Evolutionary conservation across 1,140 invertebrate species (phyloP).

Genomic region (Cheumatopsyche charites): DNA sequence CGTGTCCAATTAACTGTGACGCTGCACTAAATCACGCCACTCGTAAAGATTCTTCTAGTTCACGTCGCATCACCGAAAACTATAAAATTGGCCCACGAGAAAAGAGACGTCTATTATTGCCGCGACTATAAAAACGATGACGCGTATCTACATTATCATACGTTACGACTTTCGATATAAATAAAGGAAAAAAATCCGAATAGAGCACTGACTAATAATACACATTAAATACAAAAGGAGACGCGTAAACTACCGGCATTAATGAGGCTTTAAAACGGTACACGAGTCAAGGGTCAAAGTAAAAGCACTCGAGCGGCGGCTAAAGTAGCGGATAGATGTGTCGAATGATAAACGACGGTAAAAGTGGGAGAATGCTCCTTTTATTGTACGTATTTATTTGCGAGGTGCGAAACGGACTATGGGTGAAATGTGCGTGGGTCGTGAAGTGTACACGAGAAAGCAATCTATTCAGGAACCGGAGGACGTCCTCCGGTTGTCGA

Average conservation of each 20-base stretch:
- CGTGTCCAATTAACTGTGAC: slow-evolving; percentile 22
- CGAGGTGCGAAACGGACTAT: too few species aligned
- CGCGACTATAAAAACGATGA: too few species aligned
- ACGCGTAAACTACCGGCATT: background rate
- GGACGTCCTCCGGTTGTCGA: too few species aligned
- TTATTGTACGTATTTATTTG: background rate
- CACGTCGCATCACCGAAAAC: too few species aligned
- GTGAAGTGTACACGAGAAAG: background rate
- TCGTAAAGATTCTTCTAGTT: slow-evolving; percentile 21
- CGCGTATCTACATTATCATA: too few species aligned
- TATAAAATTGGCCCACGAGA: too few species aligned
- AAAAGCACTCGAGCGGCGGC: background rate
- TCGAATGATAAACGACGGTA: slow-evolving; percentile 15
- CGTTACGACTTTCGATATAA: too few species aligned
- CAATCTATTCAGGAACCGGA: background rate
- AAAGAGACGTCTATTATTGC: too few species aligned
- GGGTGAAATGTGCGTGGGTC: background rate
- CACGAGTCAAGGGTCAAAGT: slow-evolving; percentile 23
- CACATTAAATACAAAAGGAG: background rate
- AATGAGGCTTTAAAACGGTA: slow-evolving; percentile 17
- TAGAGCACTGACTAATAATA: too few species aligned
- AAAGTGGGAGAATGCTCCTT: background rate
- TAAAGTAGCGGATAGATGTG: slow-evolving; percentile 19
- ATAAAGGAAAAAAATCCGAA: too few species aligned
- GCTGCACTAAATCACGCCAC: slow-evolving; percentile 9